Base-by-base conservation (phyloP, 2,888 invertebrate genomes). In the Volucella zonaria region DNA sequence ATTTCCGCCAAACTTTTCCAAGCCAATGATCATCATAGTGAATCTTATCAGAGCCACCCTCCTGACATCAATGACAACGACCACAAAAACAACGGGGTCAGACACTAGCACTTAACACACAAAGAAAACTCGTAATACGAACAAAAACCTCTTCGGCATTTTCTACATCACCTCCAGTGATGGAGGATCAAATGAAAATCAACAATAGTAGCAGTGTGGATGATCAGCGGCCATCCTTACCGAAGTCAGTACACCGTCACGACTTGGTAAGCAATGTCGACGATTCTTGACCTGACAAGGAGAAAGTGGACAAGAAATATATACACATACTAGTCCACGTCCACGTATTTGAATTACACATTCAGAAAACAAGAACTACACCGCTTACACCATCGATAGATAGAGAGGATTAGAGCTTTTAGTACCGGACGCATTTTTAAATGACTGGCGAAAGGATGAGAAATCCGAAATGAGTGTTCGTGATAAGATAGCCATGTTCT, bases 401-500 rank as follows among this genome's bases (percentile, higher is more conserved):
- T 70, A 77, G 82, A 3, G 58, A 88, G 15, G 91, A 91, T 47
- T 90, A 89, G 91, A 86, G 90, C 91, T 66, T 88, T 90, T 83
- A 90, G 90, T 77, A 89, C 89, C 43, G 88, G 90, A 4, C 89
- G 91, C 8, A 90, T 91, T 31, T n/a, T 87, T 90, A 9, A 91
- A 91, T 77, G 91, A 92, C 76, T 92, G 95, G 93, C 93, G 94
- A 77, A 95, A 95, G 91, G 96, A 96, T 92, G 95, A 96, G 87
- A 95, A 95, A 89, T 96, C 96, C 86, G 95, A 95, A 91, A 95
- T 94, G 87, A 96, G 96, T 89, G 96, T 97, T 73, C 94, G 95
- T 89, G 96, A 96, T 90, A 96, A 96, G 92, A 97, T 97, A 88
- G 96, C 96, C 77, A 96, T 96, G 95, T 97, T 97, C 92, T 96